Evolutionary conservation across 1,140 invertebrate species (phyloP), one percentile per base, ranked within the genome.

Genomic region (Diabrotica undecimpunctata): DNA sequence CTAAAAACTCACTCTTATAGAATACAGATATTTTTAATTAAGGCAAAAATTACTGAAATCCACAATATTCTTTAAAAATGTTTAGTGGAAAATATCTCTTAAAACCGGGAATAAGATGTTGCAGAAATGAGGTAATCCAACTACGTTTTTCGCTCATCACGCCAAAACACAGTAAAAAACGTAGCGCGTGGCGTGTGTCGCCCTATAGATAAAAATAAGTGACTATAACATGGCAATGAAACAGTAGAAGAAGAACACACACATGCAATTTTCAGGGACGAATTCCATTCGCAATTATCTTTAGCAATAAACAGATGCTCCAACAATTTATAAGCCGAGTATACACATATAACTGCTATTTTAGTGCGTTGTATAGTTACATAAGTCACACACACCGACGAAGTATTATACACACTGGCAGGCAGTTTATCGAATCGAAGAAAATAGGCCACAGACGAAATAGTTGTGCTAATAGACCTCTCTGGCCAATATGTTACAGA

Each of bases 301-400:
- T 60, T 60, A 60, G 58, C 58, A 60, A 60, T 60, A 60, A 60
- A 60, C 58, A 60, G 58, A 60, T 60, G 58, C 58, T 60, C 39
- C 50, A 60, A 60, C 58, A 60, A 60, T 60, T 60, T 60, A 60
- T 60, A 60, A 60, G 58, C 41, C 58, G 58, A 60, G 50, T 60
- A 60, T 60, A 60, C 39, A 60, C 58, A 57, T 50, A 51, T 60
- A 60, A 60, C 38, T 46, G 58, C 58, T 60, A 60, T 60, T 60
- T 60, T 60, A 60, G 58, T 60, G 39, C 36, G 41, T 38, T 13
- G 58, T 46, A n/a, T 50, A n/a, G 58, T 60, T 60, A 60, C 58
- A 51, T 60, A 60, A 60, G 41, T 46, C 41, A n/a, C 41, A 46
- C 41, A 46, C 41, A 46, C 41, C n/a, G 41, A 46, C 41, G 8